These are phyloP conservation scores for Cylloceria caligata DNA, from an alignment of 2,888 invertebrate species.

Conservation along the genomic window DNA sequence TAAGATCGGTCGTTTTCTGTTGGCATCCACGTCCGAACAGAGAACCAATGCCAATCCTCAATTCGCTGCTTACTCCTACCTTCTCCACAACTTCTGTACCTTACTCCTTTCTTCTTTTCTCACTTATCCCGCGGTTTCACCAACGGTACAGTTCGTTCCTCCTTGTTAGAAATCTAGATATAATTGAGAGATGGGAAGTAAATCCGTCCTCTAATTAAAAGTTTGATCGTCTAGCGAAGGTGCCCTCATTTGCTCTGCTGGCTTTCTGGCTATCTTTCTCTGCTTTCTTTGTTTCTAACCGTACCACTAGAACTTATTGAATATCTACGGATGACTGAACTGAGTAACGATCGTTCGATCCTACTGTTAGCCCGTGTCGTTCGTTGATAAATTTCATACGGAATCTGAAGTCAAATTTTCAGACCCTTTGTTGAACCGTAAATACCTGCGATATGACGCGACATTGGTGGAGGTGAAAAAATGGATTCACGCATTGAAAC, in stretches of 20 bases:
- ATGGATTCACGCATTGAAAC: no score
- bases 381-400: neutral
- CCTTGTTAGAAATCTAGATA: conserved; percentile 59
- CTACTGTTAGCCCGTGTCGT: neutral
- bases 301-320: neutral
- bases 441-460: no score
- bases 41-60: conserved; percentile 46
- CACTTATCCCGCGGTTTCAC: conserved; percentile 23
- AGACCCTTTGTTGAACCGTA: no score
- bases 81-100: conserved; percentile 36
- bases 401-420: no score
- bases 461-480: no score
- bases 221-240: conserved; percentile 60
- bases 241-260: conserved; percentile 32
- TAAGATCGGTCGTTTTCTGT: conserved; percentile 59
- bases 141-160: conserved; percentile 32
- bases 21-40: conserved; percentile 46
- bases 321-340: conserved; percentile 11
- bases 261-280: conserved; percentile 28
- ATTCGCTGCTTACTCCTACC: neutral
- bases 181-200: conserved; percentile 66
- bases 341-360: conserved; percentile 16
- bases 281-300: conserved; percentile 3
- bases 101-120: conserved; percentile 37
- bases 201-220: conserved; percentile 68